Evolutionary conservation across 2,113 vertebrate genomes (phyloP), one percentile per base, ranked within the genome.

Genomic region (Hucho hucho): DNA sequence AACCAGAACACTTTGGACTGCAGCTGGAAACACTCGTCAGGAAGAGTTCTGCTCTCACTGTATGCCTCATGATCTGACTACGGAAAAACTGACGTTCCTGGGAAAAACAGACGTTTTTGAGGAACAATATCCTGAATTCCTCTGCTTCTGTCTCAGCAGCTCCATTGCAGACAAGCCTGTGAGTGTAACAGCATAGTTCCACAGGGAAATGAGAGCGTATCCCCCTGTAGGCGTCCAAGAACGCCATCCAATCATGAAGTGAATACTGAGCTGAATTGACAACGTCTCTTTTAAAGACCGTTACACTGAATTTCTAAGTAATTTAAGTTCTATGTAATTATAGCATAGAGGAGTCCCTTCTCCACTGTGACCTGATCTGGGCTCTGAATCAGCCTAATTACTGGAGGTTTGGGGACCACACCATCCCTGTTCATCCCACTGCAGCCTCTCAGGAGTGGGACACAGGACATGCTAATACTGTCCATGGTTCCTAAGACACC

Each of bases 11-110:
- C 83, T 43, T 9, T 83, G 75, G 70, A 76, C 72, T 82, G 81
- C 84, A 87, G 83, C 80, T 67, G 79, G 86, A 80, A 49, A 76
- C 76, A 73, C 83, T 87, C 67, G 67, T 81, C 59, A 72, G 56
- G 69, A 20, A 61, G 24, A 69, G 75, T 73, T 76, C 82, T 12
- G 28, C 20, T 12, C 75, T 83, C 53, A 64, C 80, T 67, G 78
- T 75, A 59, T 86, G 73, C 79, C 61, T 78, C 28, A 64, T 59
- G 76, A 84, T 83, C 73, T 72, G 46, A 72, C 75, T 49, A 63
- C 24, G 81, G 78, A 75, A 81, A 28, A 87, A 79, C 2, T 1
- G 37, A 73, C 70, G 79, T 72, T 75, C 73, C 80, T 69, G n/a
- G 43, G 37, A 28, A 73, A 68, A 76, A 22, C 69, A 72, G 11